These are phyloP conservation scores for Heliconius congener DNA, from an alignment of 1,140 invertebrate species.

Conservation along the genomic window DNA sequence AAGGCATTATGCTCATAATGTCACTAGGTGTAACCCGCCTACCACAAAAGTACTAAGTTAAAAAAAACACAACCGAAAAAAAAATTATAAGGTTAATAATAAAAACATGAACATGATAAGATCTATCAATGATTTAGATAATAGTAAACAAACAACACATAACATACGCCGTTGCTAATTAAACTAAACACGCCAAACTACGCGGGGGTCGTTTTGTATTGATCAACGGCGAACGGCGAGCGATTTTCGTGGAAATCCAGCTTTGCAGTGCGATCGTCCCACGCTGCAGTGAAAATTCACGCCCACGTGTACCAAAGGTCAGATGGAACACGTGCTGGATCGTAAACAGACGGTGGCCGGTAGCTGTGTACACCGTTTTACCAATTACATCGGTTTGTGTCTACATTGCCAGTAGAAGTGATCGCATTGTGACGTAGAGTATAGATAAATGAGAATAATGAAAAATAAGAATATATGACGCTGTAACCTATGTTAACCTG, in stretches of 20 bases:
- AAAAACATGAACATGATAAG: too few species aligned
- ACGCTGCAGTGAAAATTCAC: constrained; percentile 53
- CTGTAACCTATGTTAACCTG: too few species aligned
- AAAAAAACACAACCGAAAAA: too few species aligned
- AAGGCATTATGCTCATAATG: neutral
- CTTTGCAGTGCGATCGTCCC: constrained; percentile 34
- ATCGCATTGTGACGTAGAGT: neutral
- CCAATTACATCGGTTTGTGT: constrained; percentile 27
- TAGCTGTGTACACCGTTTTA: constrained; percentile 30
- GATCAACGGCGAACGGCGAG: neutral
- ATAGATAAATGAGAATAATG: too few species aligned
- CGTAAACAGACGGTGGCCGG: constrained; percentile 36
- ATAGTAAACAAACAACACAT: neutral
- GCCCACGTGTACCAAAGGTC: constrained; percentile 62
- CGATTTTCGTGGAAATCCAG: constrained; percentile 5
- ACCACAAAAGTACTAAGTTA: neutral
- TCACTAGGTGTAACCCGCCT: neutral
- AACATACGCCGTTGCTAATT: neutral
- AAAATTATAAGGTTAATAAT: too few species aligned
- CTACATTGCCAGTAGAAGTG: constrained; percentile 1
- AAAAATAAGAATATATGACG: too few species aligned
- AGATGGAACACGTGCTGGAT: constrained; percentile 43
- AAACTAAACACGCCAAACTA: neutral
- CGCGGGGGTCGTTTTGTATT: neutral
- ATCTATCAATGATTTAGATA: neutral